A percentile compares a stretch with the other conserved stretches of the same genome.
Conservation (phyloP, 2,113 vertebrate genomes). For the Alethe diademata region DNA sequence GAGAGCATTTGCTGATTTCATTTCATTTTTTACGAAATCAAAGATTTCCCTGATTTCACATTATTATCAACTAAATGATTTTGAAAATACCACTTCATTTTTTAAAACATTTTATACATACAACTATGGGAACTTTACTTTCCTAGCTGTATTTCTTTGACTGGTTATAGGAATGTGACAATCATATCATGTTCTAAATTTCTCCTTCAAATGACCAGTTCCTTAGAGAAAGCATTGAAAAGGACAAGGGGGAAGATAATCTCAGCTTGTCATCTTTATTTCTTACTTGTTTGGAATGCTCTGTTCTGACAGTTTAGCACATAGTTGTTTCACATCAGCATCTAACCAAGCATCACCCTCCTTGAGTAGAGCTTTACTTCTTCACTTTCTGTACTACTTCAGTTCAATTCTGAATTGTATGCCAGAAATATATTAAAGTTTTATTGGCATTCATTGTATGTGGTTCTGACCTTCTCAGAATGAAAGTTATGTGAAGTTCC, state of each 20-base stretch:
- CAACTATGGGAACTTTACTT: not conserved
- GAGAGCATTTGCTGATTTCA: not conserved
- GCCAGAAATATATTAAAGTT: not conserved
- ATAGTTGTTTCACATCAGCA: not conserved
- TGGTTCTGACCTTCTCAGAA: not conserved
- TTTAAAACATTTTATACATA: not conserved
- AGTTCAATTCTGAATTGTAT: not conserved
- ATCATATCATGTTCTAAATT: not conserved
- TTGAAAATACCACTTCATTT: not conserved
- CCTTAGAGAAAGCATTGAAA: not conserved
- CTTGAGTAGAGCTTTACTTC: not conserved
- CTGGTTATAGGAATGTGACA: not conserved
- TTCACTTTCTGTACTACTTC: not conserved
- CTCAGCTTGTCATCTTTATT: not conserved
- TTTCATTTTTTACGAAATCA: not conserved
- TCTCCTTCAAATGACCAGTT: not conserved
- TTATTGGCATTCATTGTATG: not conserved
- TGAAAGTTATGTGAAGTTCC: not conserved
- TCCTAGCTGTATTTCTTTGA: not conserved
- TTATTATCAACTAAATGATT: not conserved
- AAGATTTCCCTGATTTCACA: not conserved
- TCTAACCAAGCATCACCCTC: not conserved
- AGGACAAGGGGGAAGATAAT: not conserved
- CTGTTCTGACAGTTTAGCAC: not conserved
- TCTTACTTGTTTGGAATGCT: not conserved